These are phyloP conservation scores for Sebastes nivosus DNA, from an alignment of 2,797 vertebrate genomes.

Conservation along the genomic window DNA sequence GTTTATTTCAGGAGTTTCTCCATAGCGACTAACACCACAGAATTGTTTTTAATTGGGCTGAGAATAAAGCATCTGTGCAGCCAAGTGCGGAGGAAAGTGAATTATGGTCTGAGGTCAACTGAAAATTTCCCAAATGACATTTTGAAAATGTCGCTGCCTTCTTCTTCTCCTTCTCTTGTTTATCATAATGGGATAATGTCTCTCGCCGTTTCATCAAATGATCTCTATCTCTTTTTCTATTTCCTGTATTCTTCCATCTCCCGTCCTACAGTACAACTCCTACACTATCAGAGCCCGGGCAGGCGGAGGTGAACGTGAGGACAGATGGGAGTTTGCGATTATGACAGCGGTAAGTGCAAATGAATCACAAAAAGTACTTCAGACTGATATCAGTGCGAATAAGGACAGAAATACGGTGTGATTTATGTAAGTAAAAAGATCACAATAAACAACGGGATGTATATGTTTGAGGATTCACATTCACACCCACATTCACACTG, in stretches of 20 bases:
- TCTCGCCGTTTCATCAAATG: constrained; percentile 16
- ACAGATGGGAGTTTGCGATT: neutral
- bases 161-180: constrained; percentile 46
- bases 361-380: neutral
- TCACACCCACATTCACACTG: constrained; percentile 9
- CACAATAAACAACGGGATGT: neutral
- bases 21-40: neutral
- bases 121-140: constrained; percentile 55
- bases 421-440: neutral
- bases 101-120: constrained; percentile 46
- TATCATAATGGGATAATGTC: constrained; percentile 45
- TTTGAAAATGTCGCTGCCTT: constrained; percentile 47
- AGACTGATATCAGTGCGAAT: neutral
- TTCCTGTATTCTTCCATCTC: neutral
- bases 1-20: constrained; percentile 1
- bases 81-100: constrained; percentile 28
- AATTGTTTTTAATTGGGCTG: constrained; percentile 38
- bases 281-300: neutral
- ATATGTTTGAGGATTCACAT: neutral
- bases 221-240: constrained; percentile 2
- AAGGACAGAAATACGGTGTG: neutral
- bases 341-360: neutral
- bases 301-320: constrained; percentile 5
- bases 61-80: constrained; percentile 30
- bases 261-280: neutral